These are phyloP conservation scores for Pseudomyrmex flavicornis DNA, from an alignment of 1,140 invertebrate genomes.

Conservation along the genomic window DNA sequence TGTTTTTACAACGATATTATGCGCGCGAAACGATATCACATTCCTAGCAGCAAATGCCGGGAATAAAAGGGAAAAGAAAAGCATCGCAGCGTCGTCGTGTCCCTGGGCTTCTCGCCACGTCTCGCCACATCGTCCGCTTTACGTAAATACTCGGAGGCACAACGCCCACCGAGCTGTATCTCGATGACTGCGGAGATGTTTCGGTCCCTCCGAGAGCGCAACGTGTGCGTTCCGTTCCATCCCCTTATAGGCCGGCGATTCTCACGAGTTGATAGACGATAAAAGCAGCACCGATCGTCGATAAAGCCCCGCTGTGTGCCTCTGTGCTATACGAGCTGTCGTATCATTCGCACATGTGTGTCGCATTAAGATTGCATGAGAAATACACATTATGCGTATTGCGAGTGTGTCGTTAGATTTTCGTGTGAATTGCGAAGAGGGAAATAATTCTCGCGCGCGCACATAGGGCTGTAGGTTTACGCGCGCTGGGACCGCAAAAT, in stretches of 20 bases:
- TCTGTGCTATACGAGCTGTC: constrained; percentile 1
- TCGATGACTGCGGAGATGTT: constrained; percentile 45
- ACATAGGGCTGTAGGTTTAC: neutral
- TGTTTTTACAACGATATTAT: constrained; percentile 31
- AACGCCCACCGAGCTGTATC: constrained; percentile 4
- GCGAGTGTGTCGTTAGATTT: neutral
- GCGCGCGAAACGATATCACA: constrained; percentile 14
- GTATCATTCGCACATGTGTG: constrained; percentile 5
- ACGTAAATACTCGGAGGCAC: constrained; percentile 23
- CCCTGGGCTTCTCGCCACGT: neutral
- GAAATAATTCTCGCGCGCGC: too few species aligned
- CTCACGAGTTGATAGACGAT: constrained; percentile 62
- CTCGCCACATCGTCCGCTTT: neutral
- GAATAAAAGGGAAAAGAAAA: too few species aligned
- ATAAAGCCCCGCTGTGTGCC: constrained; percentile 39
- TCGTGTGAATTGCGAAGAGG: neutral
- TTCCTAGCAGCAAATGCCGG: neutral
- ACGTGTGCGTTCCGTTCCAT: too few species aligned
- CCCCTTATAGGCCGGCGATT: constrained; percentile 35
- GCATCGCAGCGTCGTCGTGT: neutral
- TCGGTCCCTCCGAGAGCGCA: neutral
- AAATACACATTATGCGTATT: neutral
- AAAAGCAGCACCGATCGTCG: constrained; percentile 64
- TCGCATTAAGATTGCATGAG: constrained; percentile 1
- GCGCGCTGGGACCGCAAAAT: neutral